These are phyloP conservation scores for Dermochelys coriacea DNA, from an alignment of 2,797 vertebrate genomes.

Conservation along the genomic window DNA sequence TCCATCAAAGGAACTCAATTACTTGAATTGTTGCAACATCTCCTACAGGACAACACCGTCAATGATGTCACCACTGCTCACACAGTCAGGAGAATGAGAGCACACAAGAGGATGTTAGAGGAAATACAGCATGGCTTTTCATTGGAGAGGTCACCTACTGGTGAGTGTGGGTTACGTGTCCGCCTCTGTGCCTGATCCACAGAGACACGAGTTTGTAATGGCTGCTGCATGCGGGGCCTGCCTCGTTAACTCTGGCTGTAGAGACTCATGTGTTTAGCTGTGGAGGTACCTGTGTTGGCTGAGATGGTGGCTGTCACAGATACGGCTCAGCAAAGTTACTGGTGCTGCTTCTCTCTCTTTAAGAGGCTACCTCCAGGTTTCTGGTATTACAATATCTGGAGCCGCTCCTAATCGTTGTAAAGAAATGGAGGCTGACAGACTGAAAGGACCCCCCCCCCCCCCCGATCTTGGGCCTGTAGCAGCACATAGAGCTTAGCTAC, in stretches of 20 bases:
- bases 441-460: neutral
- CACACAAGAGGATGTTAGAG: neutral
- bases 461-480: neutral
- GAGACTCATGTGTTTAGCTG: neutral
- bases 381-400: neutral
- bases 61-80: neutral
- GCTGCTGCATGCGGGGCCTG: neutral
- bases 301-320: neutral
- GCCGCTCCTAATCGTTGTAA: neutral
- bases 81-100: neutral
- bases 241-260: neutral
- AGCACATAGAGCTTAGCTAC: neutral
- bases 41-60: neutral
- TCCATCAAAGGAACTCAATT: neutral
- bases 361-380: neutral
- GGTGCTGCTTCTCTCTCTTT: neutral
- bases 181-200: neutral
- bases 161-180: neutral
- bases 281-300: neutral
- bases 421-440: neutral
- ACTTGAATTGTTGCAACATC: neutral
- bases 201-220: neutral
- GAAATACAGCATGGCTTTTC: neutral
- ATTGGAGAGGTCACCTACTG: neutral
- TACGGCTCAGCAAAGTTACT: neutral